phyloP scores from a whole-genome alignment of 2,888 invertebrate genomes.

The Tinea trinotella region DNA sequence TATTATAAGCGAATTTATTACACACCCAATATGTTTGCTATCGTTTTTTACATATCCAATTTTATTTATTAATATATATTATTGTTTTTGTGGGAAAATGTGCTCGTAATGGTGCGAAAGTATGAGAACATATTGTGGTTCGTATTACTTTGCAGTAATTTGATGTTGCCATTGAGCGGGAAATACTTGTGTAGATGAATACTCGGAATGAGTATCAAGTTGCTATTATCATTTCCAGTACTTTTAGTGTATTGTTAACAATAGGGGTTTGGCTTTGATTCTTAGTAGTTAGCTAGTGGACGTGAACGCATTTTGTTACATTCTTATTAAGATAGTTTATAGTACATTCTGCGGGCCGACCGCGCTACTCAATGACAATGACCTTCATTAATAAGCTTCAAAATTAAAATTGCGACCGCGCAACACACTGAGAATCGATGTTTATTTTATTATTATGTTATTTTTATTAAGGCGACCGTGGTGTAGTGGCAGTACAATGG shows the following conservation, averaged over 20 bases:
- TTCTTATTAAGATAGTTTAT: not conserved
- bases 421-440: too few relatives aligned
- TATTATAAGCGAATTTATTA: not conserved
- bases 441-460: too few relatives aligned
- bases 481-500: too few relatives aligned
- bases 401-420: too few relatives aligned
- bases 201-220: not conserved
- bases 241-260: not conserved
- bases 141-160: not conserved
- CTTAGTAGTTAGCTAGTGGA: constrained; percentile 4
- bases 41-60: not conserved
- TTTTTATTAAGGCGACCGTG: too few relatives aligned
- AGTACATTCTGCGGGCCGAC: too few relatives aligned
- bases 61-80: not conserved
- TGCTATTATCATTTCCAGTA: not conserved
- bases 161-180: not conserved
- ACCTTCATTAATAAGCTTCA: too few relatives aligned
- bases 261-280: constrained; percentile 12
- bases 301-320: constrained; percentile 5
- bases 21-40: not conserved
- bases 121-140: too few relatives aligned
- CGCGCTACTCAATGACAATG: too few relatives aligned
- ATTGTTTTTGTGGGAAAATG: not conserved
- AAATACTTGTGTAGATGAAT: not conserved
- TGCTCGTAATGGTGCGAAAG: not conserved